Evolutionary conservation across 2,113 vertebrate species (phyloP).

Genomic region (Myanophis thanlyinensis): DNA sequence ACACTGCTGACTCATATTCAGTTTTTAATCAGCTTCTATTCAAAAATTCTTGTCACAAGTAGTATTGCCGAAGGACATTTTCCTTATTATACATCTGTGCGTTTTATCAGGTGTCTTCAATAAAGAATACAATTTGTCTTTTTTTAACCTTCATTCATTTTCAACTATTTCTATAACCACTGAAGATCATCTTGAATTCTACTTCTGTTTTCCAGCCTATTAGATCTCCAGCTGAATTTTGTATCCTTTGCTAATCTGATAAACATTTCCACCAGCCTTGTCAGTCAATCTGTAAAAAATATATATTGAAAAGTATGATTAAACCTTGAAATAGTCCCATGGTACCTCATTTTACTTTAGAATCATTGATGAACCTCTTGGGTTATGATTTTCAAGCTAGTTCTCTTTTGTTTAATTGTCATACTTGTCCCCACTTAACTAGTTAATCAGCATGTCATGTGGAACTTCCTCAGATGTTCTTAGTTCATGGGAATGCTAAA

Average conservation of each 20-base stretch:
- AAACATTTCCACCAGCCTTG: neutral
- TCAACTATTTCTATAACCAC: neutral
- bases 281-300: neutral
- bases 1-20: neutral
- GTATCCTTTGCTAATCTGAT: neutral
- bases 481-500: too few species aligned
- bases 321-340: neutral
- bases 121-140: neutral
- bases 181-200: neutral
- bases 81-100: neutral
- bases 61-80: neutral
- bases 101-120: neutral
- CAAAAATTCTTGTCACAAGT: neutral
- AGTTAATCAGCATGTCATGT: neutral
- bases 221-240: neutral
- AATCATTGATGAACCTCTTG: neutral
- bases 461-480: neutral
- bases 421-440: neutral
- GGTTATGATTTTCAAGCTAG: neutral
- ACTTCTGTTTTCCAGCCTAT: neutral
- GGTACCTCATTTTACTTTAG: neutral
- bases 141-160: neutral
- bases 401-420: neutral
- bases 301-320: neutral
- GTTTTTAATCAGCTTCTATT: neutral